Conservation (phyloP, 2,113 vertebrate genomes). For the Thymallus thymallus region DNA sequence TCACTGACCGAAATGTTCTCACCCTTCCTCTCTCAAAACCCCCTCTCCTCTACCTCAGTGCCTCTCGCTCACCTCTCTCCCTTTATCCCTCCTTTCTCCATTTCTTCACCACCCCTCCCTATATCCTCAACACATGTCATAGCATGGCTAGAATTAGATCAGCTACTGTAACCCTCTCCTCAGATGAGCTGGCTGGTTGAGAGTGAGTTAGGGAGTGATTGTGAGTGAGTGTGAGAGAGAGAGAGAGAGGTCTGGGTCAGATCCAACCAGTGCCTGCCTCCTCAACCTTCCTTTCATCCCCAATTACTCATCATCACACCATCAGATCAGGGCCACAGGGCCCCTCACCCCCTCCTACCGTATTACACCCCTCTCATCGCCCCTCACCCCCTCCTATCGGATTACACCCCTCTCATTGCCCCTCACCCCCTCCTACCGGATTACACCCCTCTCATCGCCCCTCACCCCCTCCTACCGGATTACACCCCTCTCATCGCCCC, state of each 20-base stretch:
- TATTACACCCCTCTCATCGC: constrained; percentile 21
- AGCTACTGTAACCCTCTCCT: constrained; percentile 28
- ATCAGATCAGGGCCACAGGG: constrained; percentile 36
- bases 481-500: constrained; percentile 19
- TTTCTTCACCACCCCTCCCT: neutral
- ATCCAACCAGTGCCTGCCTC: constrained; percentile 35
- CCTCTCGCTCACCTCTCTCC: constrained; percentile 19
- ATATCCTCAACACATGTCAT: constrained; percentile 43
- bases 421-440: neutral
- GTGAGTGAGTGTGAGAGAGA: constrained; percentile 10
- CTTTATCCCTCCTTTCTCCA: neutral
- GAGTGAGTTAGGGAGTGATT: constrained; percentile 15
- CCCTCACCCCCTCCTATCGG: neutral
- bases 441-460: constrained; percentile 37
- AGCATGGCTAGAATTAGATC: constrained; percentile 42
- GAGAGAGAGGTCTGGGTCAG: constrained; percentile 31
- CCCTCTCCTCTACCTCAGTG: constrained; percentile 10
- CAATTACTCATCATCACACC: constrained; percentile 42
- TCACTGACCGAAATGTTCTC: constrained; percentile 28
- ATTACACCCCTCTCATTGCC: constrained; percentile 17
- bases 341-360: constrained; percentile 14
- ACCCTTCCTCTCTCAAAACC: neutral
- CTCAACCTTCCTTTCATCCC: constrained; percentile 19
- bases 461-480: neutral
- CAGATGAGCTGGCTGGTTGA: neutral